Conservation (phyloP, 2,797 vertebrate genomes). For the Psittacula echo region DNA sequence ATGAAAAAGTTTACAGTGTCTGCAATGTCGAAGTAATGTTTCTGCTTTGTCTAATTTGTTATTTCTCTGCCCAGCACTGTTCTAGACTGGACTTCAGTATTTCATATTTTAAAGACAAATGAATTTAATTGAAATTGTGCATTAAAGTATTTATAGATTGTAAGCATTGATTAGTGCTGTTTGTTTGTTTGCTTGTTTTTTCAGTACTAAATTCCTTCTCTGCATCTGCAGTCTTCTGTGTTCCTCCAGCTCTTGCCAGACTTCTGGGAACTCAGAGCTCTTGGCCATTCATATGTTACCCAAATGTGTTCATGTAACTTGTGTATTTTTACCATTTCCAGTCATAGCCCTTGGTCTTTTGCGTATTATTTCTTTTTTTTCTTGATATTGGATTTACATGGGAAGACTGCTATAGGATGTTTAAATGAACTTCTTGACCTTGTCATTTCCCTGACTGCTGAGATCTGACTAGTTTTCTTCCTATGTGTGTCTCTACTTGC, state of each 20-base stretch:
- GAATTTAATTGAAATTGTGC: not conserved
- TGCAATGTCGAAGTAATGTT: not conserved
- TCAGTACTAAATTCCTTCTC: not conserved
- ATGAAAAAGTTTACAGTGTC: not conserved
- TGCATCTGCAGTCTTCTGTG: not conserved
- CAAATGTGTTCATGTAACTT: not conserved
- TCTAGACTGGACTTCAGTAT: not conserved
- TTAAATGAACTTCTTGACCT: not conserved
- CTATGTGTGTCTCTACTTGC: not conserved
- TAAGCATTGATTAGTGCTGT: not conserved
- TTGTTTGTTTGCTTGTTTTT: not conserved
- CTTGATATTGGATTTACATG: not conserved
- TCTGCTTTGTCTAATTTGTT: not conserved
- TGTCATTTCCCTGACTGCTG: not conserved
- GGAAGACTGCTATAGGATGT: not conserved
- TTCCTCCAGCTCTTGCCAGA: not conserved
- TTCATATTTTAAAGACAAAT: not conserved
- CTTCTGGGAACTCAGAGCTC: not conserved
- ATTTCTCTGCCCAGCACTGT: not conserved
- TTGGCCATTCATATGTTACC: not conserved
- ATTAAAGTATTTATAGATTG: not conserved
- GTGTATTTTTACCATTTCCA: not conserved
- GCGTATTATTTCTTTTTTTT: not conserved
- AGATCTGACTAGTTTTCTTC: not conserved
- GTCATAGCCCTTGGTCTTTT: not conserved